Conservation (phyloP, 2,888 invertebrate genomes). For the Brachylomia viminalis region DNA sequence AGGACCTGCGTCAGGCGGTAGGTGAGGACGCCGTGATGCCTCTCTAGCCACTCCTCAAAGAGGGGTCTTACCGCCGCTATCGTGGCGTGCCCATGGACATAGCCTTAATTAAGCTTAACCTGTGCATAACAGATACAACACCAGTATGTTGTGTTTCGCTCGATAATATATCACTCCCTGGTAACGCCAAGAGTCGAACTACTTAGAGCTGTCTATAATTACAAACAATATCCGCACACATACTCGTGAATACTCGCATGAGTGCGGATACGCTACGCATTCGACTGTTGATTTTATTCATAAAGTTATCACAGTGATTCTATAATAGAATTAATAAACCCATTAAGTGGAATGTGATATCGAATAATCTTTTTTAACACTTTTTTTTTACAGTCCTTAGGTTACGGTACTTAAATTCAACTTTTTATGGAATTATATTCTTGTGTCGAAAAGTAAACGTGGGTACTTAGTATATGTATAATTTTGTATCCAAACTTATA, state of each 20-base stretch:
- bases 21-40: too few relatives aligned
- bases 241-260: background rate
- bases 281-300: too few relatives aligned
- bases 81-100: too few relatives aligned
- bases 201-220: background rate
- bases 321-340: background rate
- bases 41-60: too few relatives aligned
- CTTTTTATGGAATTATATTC: background rate
- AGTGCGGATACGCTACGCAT: too few relatives aligned
- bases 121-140: background rate
- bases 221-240: slow-evolving; percentile 1
- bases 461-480: background rate
- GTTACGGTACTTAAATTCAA: background rate
- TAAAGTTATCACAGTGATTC: background rate
- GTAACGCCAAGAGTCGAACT: slow-evolving; percentile 1
- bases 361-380: background rate
- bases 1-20: too few relatives aligned
- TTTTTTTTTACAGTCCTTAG: background rate
- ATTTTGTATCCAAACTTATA: background rate
- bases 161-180: background rate
- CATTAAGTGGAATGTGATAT: background rate
- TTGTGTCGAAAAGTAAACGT: background rate
- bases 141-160: background rate
- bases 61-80: too few relatives aligned
- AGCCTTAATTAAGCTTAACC: background rate